Evolutionary conservation across 1,140 invertebrate genomes (phyloP), one percentile per base, ranked within the genome.

Genomic region (Microplitis mediator): DNA sequence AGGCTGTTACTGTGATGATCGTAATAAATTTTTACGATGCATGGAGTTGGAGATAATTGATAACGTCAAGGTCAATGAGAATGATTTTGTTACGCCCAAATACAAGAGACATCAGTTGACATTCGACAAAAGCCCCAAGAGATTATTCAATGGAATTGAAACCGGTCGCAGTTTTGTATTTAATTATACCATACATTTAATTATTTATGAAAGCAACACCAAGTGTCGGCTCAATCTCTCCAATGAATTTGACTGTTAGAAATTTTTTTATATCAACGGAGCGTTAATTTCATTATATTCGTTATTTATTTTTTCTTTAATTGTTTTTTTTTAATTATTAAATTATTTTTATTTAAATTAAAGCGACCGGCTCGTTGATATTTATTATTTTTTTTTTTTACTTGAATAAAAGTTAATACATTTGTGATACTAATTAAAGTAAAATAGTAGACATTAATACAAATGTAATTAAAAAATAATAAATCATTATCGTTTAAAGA

Each of bases 131-230:
- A 11, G 9, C 31, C 31, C 39, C 3, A 52, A 35, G 0, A 45
- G 34, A 32, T 3, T 39, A 11, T 3, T 13, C 3, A 14, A 11
- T n/a, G 45, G 2, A 9, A 13, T 3, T 14, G 63, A 5, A 32
- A 52, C n/a, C 14, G 13, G 9, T 31, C 14, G 16, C 4, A 35
- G 36, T 14, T 66, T 72, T 60, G 51, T 60, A 6, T 72, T 72
- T 14, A 72, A 72, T n/a, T 72, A 72, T 4, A 34, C 13, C 1
- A 72, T 72, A 60, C 70, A 72, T 60, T 8, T 72, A 13, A 66
- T 72, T 36, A 66, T 72, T 45, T 72, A 72, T 31, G 63, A 66
- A n/a, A 66, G 63, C 23, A 72, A 72, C 32, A 66, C 70, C n/a
- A 72, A 72, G 31, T 72, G 70, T 50, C 14, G 62, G 32, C 35